A percentile compares a stretch with the other conserved stretches of the same genome.
Conservation (phyloP, 2,113 vertebrate species). For the Oreochromis aureus region DNA sequence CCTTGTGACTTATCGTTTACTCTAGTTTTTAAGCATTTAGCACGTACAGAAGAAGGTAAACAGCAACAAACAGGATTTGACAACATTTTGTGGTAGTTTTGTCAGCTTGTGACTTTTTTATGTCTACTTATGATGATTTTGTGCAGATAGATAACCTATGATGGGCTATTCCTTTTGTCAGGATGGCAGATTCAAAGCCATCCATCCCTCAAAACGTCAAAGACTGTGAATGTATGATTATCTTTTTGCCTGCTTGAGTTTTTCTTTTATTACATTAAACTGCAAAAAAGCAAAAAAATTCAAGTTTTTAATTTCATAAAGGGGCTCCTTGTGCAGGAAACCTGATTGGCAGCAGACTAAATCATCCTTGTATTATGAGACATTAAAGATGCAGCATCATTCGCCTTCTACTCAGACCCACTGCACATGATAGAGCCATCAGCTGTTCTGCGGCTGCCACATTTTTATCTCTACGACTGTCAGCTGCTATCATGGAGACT, state of each 20-base stretch:
- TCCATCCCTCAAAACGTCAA: not conserved
- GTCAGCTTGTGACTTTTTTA: not conserved
- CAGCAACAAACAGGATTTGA: too few species aligned
- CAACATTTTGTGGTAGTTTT: not conserved
- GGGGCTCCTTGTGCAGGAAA: not conserved
- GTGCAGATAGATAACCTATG: not conserved
- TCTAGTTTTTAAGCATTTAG: not conserved
- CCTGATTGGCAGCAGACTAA: not conserved
- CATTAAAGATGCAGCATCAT: not conserved
- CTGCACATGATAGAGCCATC: not conserved
- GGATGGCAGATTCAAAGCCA: not conserved
- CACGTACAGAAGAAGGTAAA: not conserved
- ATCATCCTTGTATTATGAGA: not conserved
- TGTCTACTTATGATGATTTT: not conserved
- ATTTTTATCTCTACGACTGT: not conserved
- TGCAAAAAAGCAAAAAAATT: fast-evolving
- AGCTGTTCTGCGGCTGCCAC: not conserved
- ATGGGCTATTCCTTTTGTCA: not conserved
- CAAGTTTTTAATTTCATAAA: too few species aligned
- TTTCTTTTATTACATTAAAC: not conserved
- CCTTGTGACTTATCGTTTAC: not conserved
- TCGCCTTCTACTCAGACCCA: not conserved
- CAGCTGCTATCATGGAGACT: not conserved
- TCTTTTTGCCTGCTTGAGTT: not conserved
- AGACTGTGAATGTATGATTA: not conserved